Base-by-base conservation (phyloP, 92 coral and sea anemone genomes). In the Palythoa grandiflora region DNA sequence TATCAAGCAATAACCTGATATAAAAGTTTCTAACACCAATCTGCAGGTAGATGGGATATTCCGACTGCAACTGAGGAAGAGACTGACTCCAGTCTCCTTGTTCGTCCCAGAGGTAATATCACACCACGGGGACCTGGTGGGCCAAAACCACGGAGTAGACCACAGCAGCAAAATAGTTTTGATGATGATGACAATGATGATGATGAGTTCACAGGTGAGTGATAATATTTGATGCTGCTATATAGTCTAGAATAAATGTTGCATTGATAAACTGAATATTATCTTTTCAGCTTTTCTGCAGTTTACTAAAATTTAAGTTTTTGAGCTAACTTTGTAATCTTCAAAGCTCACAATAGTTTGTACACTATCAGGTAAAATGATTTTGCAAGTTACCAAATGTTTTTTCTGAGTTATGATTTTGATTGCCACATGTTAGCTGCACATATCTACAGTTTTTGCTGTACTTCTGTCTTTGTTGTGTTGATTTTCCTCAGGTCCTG, bases 161-260 rank as follows among this genome's bases (percentile, higher is more conserved):
- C 80, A 52, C 80, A 53, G n/a, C 78, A 72, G 39, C 86, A 65
- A 51, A 44, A 71, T 44, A 66, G 86, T 19, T 59, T 74, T 87
- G 89, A 66, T 86, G 86, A 86, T 75, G 86, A 87, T 59, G 89
- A 21, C 12, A 38, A 55, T 37, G 57, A 53, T 77, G 75, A 84
- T 73, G 71, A 84, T 73, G 80, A 59, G 65, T 59, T 59, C 65
- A 59, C 65, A 59, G 65, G 65, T 59, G 14, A 59, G 65, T 59
- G 1, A 3, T 4, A 14, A 14, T 13, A 17, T 59, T 59, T 59
- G 65, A 8, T 17, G 16, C 14, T 59, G 16, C 3, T 59, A 59
- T 11, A 10, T 11, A 13, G 16, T 14, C 3, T 4, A 17, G 65
- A 59, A 59, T 59, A 3, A 59, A 11, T 13, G 13, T 28, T 28